Evolutionary conservation across 1,140 invertebrate species (phyloP), one percentile per base, ranked within the genome.

Genomic region (Acromyrmex heyeri): DNA sequence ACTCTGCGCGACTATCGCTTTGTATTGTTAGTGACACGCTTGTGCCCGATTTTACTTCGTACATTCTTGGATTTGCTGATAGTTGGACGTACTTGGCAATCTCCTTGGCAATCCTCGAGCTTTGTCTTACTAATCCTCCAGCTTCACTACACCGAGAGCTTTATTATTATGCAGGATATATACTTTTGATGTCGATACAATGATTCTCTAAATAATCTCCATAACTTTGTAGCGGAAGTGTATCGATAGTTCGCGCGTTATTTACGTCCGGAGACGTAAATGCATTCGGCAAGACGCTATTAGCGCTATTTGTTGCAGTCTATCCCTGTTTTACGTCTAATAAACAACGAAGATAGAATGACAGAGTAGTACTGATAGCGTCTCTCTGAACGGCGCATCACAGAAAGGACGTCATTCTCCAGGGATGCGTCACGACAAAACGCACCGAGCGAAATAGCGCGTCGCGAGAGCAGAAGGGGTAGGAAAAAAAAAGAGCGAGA

Each of bases 401-500:
- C 3, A 14, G 61, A 30, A 72, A 16, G 10, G 53, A 24, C 34
- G 10, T 55, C 64, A 34, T 16, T 21, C 64, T 67, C 14, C 8
- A 38, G 61, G 27, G 57, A 27, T 18, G 59, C 30, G 72, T 82
- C n/a, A 48, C 69, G 61, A 18, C 59, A 38, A 34, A n/a, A 64
- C 4, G 59, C 12, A 24, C 57, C 14, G 38, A 30, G 27, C 64
- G 34, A 81, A 57, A 57, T 69, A 21, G 34, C 77, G 64, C 38
- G 38, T 18, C n/a, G 21, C 75, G 62, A 53, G 4, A 55, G 75
- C 16, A 76, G n/a, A 67, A 50, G n/a, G n/a, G 21, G 18, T 0
- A 0, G 7, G 24, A 30, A 4, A 50, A 65, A 59, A 44, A 50
- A 75, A 24, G 77, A 86, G 34, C 73, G 75, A 89, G 91, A 92